Percentiles rank a stretch among this genome's conserved stretches.
Evolutionary conservation across 2,888 invertebrate species (phyloP).

Genomic region (Epinotia nisella): DNA sequence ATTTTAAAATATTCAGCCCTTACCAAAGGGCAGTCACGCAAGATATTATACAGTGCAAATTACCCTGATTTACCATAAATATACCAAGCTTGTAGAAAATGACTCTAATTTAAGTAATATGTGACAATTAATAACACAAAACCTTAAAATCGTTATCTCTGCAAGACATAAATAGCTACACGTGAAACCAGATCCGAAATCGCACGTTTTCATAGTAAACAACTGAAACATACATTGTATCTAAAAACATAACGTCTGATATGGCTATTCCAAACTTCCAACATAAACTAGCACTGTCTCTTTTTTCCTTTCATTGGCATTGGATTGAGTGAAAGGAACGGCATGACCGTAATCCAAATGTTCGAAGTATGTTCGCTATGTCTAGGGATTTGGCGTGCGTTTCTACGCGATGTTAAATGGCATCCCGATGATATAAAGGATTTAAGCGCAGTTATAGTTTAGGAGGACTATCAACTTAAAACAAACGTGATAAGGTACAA

Average conservation of each 20-base stretch:
- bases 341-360: conserved; percentile 6
- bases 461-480: neutral
- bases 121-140: neutral
- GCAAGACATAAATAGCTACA: conserved; percentile 12
- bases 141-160: neutral
- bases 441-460: neutral
- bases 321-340: neutral
- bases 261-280: neutral
- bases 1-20: too few species aligned
- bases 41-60: too few species aligned
- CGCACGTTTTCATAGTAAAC: conserved; percentile 24
- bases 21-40: too few species aligned
- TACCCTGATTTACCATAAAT: too few species aligned
- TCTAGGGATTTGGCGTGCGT: conserved; percentile 19
- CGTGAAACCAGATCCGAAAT: conserved; percentile 10
- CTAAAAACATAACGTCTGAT: neutral
- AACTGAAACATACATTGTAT: conserved; percentile 17
- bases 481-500: neutral
- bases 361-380: neutral
- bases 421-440: neutral
- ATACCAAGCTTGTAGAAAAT: too few species aligned
- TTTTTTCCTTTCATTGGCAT: neutral
- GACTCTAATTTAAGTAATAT: too few species aligned
- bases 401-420: conserved; percentile 3
- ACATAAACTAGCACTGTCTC: neutral